Base-by-base conservation (phyloP, 2,797 vertebrate species). In the Nannoperca obscura region DNA sequence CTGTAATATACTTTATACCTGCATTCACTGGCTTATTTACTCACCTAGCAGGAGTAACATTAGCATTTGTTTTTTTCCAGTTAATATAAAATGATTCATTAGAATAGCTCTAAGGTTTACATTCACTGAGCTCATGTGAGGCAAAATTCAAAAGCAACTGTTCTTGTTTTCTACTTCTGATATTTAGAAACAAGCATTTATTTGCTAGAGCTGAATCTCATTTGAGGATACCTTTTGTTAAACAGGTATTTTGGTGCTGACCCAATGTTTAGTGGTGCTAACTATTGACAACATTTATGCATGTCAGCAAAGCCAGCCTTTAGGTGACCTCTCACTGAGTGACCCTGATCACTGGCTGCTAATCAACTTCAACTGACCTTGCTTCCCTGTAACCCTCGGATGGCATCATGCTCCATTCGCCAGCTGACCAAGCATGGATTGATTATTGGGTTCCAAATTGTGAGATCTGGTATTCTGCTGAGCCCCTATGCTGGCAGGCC, bases 351-450 rank as follows among this genome's bases (percentile, higher is more conserved):
- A 24, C 42, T 58, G 66, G 80, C 75, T 52, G 70, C 76, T 89
- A 79, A 92, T 93, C 86, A 84, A 73, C 75, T 83, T 84, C 46
- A 55, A 83, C 77, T 81, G 38, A 72, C 77, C 83, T 84, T 82
- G 76, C 75, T 75, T 64, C 57, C 75, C 68, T 50, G 78, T 86
- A 88, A 89, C 85, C 88, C 81, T 64, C 30, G 5, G 19, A 53
- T 42, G 61, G 32, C 52, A 83, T 76, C 80, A 69, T 44, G 73
- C 86, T 88, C 87, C 84, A 90, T 91, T 86, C 71, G 47, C 72
- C 81, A 77, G 83, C 76, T 87, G 85, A 89, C 81, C 83, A 78
- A 89, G 88, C 88, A 80, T 92, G 89, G 92, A 93, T 91, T 93
- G 74, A 90, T 91, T 82, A 90, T 86, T 77, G 62, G 82, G 82